Percentiles rank a stretch among this genome's conserved stretches.
Conservation (phyloP, 2,113 vertebrate genomes). For the Eubucco bourcierii region DNA sequence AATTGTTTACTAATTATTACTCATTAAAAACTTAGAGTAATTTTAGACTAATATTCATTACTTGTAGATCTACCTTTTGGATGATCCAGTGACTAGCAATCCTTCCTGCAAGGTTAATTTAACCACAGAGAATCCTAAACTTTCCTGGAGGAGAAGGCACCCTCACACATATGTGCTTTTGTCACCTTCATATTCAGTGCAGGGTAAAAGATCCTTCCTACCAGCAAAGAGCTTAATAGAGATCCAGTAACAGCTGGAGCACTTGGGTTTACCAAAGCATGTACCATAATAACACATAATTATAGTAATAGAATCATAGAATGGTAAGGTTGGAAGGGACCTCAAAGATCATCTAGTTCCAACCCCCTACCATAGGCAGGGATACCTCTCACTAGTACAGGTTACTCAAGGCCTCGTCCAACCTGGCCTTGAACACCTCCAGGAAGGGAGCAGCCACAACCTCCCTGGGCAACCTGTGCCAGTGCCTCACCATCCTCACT, state of each 20-base stretch:
- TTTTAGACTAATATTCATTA: not conserved
- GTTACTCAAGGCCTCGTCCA: too few species aligned
- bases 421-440: too few species aligned
- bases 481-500: too few species aligned
- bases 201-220: not conserved
- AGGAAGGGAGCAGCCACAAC: too few species aligned
- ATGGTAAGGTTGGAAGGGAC: too few species aligned
- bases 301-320: not conserved
- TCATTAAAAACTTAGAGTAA: not conserved
- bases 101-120: not conserved
- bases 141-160: not conserved
- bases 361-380: too few species aligned
- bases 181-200: not conserved
- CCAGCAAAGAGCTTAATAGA: not conserved
- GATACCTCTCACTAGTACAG: too few species aligned
- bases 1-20: not conserved
- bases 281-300: not conserved
- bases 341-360: too few species aligned
- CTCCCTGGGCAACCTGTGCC: too few species aligned
- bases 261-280: not conserved
- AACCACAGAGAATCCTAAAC: not conserved
- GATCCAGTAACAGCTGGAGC: not conserved
- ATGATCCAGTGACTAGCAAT: not conserved
- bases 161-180: not conserved
- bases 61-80: not conserved